Base-by-base conservation (phyloP, 37 sponge, comb jelly and placozoan genomes). In the Cladorhizidae sp. region DNA sequence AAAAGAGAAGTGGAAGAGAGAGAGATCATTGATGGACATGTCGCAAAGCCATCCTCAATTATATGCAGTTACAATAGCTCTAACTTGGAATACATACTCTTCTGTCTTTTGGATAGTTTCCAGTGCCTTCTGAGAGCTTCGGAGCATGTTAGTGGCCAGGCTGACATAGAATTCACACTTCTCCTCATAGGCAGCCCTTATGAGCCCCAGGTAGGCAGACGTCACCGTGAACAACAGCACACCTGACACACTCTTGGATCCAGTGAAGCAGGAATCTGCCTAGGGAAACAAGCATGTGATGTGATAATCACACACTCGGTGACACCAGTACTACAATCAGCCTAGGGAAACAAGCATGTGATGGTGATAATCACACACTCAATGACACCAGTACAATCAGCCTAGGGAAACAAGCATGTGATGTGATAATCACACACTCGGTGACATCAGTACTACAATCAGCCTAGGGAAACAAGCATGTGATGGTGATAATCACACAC, bases 121-220 rank as follows among this genome's bases (percentile, higher is more conserved):
- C 58, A 87, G 67, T 20, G 92, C 87, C 52, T 67, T 70, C 42
- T 83, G 78, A 18, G 92, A 64, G 35, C 87, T 91, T 11, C 75
- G 51, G 2, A 91, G 80, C 79, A 91, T 75, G 70, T 91, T 91
- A 21, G 74, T 65, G 72, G 92, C 88, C 22, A 91, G 55, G 29
- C 78, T 87, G 59, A 81, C 92, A 83, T 64, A 87, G 72, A 76
- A 87, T 26, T 91, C 92, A 40, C 40, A 26, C 75, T 91, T 91
- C 52, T 91, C 87, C 31, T 91, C 88, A 45, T 91, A 91, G 43
- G 84, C 87, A n/a, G 88, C 92, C 59, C 92, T 83, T 31, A 91
- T 61, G 9, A 91, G 70, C 75, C 92, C 92, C 52, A 91, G 67
- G 52, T 81, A 79, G 31, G 88, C 92, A 0, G 92, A 87, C 21